Conservation (phyloP, 2,888 invertebrate species). For the Drosophila mimica region DNA sequence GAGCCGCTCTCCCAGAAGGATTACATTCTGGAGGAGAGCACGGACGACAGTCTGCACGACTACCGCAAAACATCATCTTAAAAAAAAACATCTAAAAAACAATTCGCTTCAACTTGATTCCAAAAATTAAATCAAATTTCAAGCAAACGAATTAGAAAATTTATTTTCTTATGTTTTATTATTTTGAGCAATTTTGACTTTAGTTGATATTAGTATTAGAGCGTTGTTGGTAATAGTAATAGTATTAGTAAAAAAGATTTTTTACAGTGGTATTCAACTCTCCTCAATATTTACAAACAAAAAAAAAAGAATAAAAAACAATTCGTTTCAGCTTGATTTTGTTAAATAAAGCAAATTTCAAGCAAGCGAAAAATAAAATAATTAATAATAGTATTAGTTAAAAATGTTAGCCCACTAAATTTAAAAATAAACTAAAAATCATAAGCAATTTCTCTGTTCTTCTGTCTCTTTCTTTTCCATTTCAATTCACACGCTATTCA, state of each 20-base stretch:
- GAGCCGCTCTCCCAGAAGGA: constrained; percentile 64
- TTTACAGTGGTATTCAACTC: background rate
- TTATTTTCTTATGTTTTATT: background rate
- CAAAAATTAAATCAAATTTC: background rate
- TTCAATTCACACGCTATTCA: background rate
- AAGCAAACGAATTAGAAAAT: background rate
- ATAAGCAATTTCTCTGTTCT: background rate
- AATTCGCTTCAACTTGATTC: background rate
- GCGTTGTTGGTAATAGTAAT: background rate
- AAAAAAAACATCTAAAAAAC: background rate
- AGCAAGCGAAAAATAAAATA: background rate
- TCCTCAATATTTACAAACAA: background rate
- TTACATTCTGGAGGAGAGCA: constrained; percentile 69
- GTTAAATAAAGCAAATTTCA: background rate
- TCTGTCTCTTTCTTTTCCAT: background rate
- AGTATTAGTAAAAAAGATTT: too few relatives aligned
- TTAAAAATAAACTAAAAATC: background rate
- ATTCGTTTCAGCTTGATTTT: background rate
- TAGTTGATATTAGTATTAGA: too few relatives aligned
- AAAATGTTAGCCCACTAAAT: background rate
- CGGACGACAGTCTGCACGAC: constrained; percentile 8
- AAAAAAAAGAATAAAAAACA: background rate
- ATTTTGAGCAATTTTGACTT: background rate
- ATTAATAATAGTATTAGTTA: background rate
- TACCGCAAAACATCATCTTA: background rate